Evolutionary conservation across 2,797 vertebrate genomes (phyloP).

Genomic region (Picus viridis): DNA sequence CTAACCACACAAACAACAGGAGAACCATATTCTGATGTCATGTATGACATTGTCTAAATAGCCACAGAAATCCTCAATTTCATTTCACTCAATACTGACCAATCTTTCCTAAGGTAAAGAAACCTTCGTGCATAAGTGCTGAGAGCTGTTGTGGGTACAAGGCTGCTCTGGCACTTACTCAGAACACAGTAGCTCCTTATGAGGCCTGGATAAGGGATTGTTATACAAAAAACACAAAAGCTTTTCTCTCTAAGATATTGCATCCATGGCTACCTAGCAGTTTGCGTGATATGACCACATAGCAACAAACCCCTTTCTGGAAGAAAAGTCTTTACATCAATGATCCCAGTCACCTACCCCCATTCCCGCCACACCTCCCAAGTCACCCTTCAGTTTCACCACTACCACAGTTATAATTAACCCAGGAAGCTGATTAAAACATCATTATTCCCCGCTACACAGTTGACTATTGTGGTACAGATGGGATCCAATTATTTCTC

Average conservation of each 20-base stretch:
- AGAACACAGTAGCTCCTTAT: not conserved
- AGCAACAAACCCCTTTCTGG: not conserved
- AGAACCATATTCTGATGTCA: not conserved
- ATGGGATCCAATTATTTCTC: not conserved
- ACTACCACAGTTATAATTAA: not conserved
- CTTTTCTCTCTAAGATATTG: not conserved
- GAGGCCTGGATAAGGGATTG: not conserved
- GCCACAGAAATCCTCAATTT: not conserved
- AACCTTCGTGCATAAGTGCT: not conserved
- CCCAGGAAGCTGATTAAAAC: not conserved
- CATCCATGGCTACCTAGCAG: not conserved
- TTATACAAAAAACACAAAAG: not conserved
- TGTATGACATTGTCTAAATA: not conserved
- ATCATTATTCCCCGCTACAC: not conserved
- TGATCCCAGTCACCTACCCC: not conserved
- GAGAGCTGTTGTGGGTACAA: not conserved
- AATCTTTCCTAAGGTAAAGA: not conserved
- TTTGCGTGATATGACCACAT: not conserved
- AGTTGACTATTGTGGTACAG: not conserved
- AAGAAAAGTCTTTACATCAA: not conserved
- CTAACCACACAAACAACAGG: not conserved
- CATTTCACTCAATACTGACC: not conserved
- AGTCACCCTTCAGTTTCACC: not conserved
- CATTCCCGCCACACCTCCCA: not conserved
- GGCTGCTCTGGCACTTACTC: not conserved